These are phyloP conservation scores for Actinopyga echinites DNA, from an alignment of 53 echinoderm and acorn worm species.

Conservation along the genomic window DNA sequence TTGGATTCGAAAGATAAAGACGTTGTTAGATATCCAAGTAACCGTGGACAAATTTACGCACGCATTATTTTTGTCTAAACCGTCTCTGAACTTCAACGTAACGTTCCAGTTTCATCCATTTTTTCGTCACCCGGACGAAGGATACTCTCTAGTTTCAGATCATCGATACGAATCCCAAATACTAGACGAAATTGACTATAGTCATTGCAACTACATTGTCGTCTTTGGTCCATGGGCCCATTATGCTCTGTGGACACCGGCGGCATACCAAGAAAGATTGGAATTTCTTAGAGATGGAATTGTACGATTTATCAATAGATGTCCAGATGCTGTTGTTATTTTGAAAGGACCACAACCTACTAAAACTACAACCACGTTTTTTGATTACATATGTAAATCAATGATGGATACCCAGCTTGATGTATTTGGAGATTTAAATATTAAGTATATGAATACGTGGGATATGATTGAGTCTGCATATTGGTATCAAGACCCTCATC, in stretches of 20 bases:
- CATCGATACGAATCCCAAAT: constrained; percentile 55
- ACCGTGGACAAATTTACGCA: neutral
- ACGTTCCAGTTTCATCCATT: constrained; percentile 53
- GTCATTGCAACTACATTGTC: constrained; percentile 54
- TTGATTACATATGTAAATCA: constrained; percentile 34
- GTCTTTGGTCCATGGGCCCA: constrained; percentile 73
- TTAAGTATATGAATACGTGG: constrained; percentile 60
- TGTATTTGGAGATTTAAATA: constrained; percentile 38
- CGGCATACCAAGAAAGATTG: constrained; percentile 52
- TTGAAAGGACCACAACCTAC: constrained; percentile 62
- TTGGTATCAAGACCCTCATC: constrained; percentile 32
- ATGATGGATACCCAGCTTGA: constrained; percentile 46
- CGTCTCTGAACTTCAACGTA: constrained; percentile 23
- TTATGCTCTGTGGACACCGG: constrained; percentile 58
- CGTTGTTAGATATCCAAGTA: constrained; percentile 12
- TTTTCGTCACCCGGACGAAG: constrained; percentile 39
- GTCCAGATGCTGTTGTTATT: constrained; percentile 53
- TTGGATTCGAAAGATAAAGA: constrained; percentile 30
- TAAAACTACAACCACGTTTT: neutral
- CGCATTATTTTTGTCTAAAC: neutral
- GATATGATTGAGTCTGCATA: constrained; percentile 55
- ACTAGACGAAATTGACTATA: constrained; percentile 33
- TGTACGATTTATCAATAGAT: constrained; percentile 21
- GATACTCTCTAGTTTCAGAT: constrained; percentile 23
- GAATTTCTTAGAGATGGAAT: constrained; percentile 41